Base-by-base conservation (phyloP, 2,888 invertebrate genomes). In the Abrostola triplasia region DNA sequence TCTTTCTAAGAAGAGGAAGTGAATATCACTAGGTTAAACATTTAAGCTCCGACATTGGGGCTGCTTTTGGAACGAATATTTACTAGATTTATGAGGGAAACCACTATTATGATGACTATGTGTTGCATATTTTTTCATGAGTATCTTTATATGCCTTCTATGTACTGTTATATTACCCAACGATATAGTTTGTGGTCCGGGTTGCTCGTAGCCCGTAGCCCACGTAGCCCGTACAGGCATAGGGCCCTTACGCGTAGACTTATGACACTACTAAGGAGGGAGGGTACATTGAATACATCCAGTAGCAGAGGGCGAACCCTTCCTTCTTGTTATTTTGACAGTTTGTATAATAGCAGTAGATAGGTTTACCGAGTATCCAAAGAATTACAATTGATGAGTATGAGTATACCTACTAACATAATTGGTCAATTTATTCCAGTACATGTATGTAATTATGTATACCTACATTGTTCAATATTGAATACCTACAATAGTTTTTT, bases 21-120 rank as follows among this genome's bases (percentile, higher is more conserved):
- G 66, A 83, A 85, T 91, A 91, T 91, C 90, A 90, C 83, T 91
- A 91, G 89, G 81, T 80, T 88, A 85, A 80, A 80, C 71, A 81
- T 81, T 71, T 62, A 73, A 84, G 82, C 84, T 85, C 85, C 82
- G 81, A 48, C 36, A 80, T 76, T 76, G 81, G 77, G 76, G 70
- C 79, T 68, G 76, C 84, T 84, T 84, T 85, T 82, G 80, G 79
- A 83, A 79, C 77, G 77, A 84, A 81, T 82, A 81, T 81, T 82
- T 82, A 68, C 64, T 82, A 80, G 73, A 70, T 62, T 72, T 79
- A 71, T 65, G 62, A 78, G 59, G 65, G 58, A 67, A 63, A 48
- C 44, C 54, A 64, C 54, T 65, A 49, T 68, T 67, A 10, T 76
- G 58, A 51, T 61, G 47, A 51, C 56, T 59, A 48, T 69, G 35